A percentile compares a stretch with the other conserved stretches of the same genome.
Evolutionary conservation across 2,113 vertebrate genomes (phyloP).

Genomic region (Eclectus roratus): DNA sequence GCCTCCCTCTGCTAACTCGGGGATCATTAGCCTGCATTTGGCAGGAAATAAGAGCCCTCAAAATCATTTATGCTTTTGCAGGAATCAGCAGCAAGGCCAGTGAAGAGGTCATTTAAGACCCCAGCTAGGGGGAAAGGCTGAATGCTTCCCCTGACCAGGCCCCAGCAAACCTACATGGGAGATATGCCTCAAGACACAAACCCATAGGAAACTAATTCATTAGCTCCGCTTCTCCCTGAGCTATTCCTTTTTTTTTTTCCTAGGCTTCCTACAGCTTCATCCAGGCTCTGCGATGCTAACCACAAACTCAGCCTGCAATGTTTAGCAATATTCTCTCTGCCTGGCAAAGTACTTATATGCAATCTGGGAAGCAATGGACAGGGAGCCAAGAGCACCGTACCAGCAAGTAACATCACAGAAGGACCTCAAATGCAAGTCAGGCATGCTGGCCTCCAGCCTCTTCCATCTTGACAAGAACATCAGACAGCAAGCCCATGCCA

Average conservation of each 20-base stretch:
- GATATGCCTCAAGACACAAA: background rate
- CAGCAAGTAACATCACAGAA: background rate
- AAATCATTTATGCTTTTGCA: background rate
- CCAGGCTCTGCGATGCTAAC: background rate
- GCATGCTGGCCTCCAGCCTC: background rate
- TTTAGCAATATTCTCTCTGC: background rate
- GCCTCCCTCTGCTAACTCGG: background rate
- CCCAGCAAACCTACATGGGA: accelerated
- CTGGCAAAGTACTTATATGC: background rate
- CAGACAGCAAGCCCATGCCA: background rate
- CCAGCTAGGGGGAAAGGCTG: background rate
- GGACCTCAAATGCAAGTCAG: background rate
- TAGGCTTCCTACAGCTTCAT: background rate
- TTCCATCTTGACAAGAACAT: background rate
- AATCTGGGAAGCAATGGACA: background rate
- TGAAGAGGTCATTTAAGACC: background rate
- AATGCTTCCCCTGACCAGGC: background rate
- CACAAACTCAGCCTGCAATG: background rate
- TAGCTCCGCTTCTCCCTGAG: background rate
- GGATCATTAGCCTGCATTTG: background rate
- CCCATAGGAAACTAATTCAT: background rate
- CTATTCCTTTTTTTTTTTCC: background rate
- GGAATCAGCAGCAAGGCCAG: background rate
- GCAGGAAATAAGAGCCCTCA: background rate
- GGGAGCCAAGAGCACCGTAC: background rate